Evolutionary conservation across 1,140 invertebrate species (phyloP), one percentile per base, ranked within the genome.

Genomic region (Piezodorus guildinii): DNA sequence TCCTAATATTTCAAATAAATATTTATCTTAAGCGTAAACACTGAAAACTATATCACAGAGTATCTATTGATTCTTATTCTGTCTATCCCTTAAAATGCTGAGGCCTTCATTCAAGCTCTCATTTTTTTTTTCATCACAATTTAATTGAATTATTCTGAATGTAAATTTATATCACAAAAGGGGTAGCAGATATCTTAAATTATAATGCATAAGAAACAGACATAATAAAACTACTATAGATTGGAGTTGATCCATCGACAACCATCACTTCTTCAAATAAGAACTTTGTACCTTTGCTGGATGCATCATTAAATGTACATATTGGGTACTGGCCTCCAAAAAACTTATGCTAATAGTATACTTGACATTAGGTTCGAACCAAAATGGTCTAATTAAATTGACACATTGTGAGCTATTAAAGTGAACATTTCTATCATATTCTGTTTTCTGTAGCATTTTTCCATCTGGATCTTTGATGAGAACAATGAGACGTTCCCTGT

Each of bases 271-370:
- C 52, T 16, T 56, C 52, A 56, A 56, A 56, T 16, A 23, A 56
- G 23, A 56, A 56, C 23, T 56, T 56, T 4, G 52, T 25, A 56
- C 23, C 52, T 17, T 21, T 17, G 46, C 46, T 19, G 19, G 52
- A 56, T 16, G 17, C 17, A 56, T 25, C 23, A 23, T 21, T 27
- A 25, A 60, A 64, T 21, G 65, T 34, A 19, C 62, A 62, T 15
- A 66, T 34, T 23, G 67, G 67, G 34, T 68, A 68, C 34, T 68
- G 65, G 3, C 67, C 67, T 9, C 34, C 17, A 34, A 62, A 19
- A 66, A 61, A 23, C 60, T 61, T 23, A 66, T 66, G 17, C 52
- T 39, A 12, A 66, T 63, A 14, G 60, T 64, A 63, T 68, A 68
- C 14, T 54, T 62, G 3, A 59, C 23, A 19, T 59, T 62, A 1